Base-by-base conservation (phyloP, 1,140 invertebrate species). In the Hylaeus volcanicus region DNA sequence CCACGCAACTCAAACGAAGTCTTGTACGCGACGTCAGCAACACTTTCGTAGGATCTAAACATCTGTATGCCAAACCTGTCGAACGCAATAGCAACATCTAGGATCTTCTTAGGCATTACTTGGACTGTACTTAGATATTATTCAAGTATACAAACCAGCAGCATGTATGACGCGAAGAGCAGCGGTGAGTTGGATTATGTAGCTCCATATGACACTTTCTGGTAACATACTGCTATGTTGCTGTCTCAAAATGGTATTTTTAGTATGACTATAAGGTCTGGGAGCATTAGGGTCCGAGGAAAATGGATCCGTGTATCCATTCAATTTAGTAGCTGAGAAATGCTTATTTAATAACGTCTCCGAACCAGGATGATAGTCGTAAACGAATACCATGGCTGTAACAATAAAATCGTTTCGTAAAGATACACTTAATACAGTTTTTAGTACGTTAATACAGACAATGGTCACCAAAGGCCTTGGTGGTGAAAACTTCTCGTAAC, bases 101-200 rank as follows among this genome's bases (percentile, higher is more conserved):
- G 26, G 26, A 26, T 26, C 26, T 26, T 26, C 26, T 26, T 26
- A 26, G 26, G 26, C 0, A 26, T 26, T 26, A 26, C 26, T 26
- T 26, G 26, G 26, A 26, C 26, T 26, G 26, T 26, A 26, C 26
- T 26, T 26, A 26, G 26, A 60, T 64, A 58, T 71, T 61, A 39
- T 64, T 53, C 9, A 64, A 45, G 66, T 39, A 65, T 56, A 68
- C 79, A 45, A 76, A 86, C 96, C 96, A 81, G 97, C 96, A 72
- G 97, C 95, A 93, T 99, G 99, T 87, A 99, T 97, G 66, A 97
- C 96, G 61, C 98, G 94, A 64, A 99, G 93, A 4, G 98, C 98
- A n/a, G 98, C 98, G 56, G 98, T 99, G 65, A 99, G 94, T 93
- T 99, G 98, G 86, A 99, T 98, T 43, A 99, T 96, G 83, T 99